phyloP scores from a whole-genome alignment of 1,140 invertebrate genomes.

The Leptinotarsa lineolata region DNA sequence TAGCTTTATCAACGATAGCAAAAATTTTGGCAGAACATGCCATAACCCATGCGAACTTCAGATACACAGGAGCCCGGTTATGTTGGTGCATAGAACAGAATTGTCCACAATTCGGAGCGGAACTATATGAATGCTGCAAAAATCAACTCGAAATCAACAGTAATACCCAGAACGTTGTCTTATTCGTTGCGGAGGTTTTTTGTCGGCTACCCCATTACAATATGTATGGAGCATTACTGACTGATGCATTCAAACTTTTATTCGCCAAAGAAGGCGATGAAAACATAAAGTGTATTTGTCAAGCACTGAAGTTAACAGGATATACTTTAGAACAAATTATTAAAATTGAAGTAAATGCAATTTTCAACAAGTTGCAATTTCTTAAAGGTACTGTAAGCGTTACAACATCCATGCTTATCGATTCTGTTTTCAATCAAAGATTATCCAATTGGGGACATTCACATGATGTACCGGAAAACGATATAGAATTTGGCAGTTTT shows the following conservation, averaged over 20 bases:
- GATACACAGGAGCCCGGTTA: constrained; percentile 50
- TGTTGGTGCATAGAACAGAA: constrained; percentile 48
- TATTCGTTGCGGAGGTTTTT: constrained; percentile 52
- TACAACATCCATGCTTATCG: constrained; percentile 38
- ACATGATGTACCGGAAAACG: constrained; percentile 1
- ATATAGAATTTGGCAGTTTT: no score
- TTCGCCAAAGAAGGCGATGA: constrained; percentile 47
- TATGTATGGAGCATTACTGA: constrained; percentile 47
- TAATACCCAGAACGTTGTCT: constrained; percentile 46
- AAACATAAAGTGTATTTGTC: constrained; percentile 62
- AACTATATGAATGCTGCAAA: constrained; percentile 46
- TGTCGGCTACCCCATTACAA: constrained; percentile 45
- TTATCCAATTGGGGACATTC: constrained; percentile 46
- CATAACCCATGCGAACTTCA: constrained; percentile 47
- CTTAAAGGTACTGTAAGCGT: constrained; percentile 34
- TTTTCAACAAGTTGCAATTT: constrained; percentile 42
- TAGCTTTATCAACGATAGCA: constrained; percentile 39
- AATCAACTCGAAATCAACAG: constrained; percentile 45
- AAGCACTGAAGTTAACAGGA: constrained; percentile 59
- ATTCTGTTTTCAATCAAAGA: constrained; percentile 46
- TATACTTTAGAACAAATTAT: constrained; percentile 46
- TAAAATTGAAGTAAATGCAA: constrained; percentile 45
- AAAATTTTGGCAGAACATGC: constrained; percentile 47
- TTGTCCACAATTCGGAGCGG: constrained; percentile 46
- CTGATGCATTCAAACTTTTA: constrained; percentile 46